These are phyloP conservation scores for Sarcophaga rosellei DNA, from an alignment of 2,888 invertebrate species.

Conservation along the genomic window DNA sequence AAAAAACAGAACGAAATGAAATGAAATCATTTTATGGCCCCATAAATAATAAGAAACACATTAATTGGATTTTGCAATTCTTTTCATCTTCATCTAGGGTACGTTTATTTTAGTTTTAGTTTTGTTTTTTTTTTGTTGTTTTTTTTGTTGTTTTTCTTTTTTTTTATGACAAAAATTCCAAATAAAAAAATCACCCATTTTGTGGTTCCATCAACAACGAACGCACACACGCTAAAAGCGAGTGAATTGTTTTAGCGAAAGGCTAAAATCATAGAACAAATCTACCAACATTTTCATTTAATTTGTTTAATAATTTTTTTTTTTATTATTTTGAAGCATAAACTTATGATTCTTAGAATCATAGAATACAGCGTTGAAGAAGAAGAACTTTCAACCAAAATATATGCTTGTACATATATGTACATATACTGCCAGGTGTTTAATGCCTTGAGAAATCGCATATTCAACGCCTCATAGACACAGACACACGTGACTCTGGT, in stretches of 20 bases:
- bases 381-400: neutral
- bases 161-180: neutral
- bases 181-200: neutral
- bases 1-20: neutral
- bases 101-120: no score
- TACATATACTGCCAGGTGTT: neutral
- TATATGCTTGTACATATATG: no score
- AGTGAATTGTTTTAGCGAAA: no score
- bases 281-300: neutral
- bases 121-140: neutral
- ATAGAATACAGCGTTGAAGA: neutral
- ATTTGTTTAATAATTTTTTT: neutral
- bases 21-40: conserved; percentile 38
- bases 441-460: neutral
- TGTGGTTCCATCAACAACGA: neutral
- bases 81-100: conserved; percentile 19
- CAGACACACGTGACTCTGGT: conserved; percentile 42
- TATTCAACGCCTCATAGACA: conserved; percentile 1
- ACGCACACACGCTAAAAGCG: neutral
- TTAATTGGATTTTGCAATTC: conserved; percentile 34
- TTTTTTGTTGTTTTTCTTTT: neutral
- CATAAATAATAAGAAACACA: conserved; percentile 48
- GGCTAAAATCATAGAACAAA: neutral
- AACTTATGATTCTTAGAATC: neutral
- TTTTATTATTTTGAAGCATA: neutral